Percentiles rank a stretch among this genome's conserved stretches.
Evolutionary conservation across 2,113 vertebrate genomes (phyloP).

Genomic region (Cisticola juncidis): DNA sequence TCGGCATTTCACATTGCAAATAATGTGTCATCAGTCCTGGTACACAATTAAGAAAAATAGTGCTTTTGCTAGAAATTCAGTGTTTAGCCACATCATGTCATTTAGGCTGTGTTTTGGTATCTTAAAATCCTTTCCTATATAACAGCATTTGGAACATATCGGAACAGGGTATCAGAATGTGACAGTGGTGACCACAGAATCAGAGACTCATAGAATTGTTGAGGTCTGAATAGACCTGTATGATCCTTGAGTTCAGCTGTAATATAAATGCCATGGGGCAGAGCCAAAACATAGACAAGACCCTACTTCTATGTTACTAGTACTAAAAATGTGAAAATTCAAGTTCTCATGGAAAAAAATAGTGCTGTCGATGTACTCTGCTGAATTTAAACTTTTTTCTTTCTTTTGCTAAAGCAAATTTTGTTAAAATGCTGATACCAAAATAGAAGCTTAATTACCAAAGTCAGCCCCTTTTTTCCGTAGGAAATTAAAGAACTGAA

Average conservation of each 20-base stretch:
- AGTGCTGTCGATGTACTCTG: background rate
- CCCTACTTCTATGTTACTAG: background rate
- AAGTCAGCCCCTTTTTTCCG: background rate
- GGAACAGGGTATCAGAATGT: background rate
- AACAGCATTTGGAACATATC: background rate
- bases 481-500: background rate
- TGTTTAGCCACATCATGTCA: background rate
- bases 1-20: background rate
- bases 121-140: background rate
- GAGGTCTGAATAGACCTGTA: background rate
- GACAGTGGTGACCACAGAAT: background rate
- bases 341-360: background rate
- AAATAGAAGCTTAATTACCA: background rate
- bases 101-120: background rate
- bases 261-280: background rate
- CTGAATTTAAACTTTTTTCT: background rate
- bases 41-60: background rate
- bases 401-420: background rate
- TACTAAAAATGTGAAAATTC: background rate
- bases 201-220: background rate
- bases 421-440: background rate
- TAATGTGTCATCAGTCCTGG: background rate
- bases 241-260: background rate
- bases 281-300: background rate
- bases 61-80: background rate